Conservation (phyloP, 2,888 invertebrate genomes). For the Drosophila quasianomalipes region DNA sequence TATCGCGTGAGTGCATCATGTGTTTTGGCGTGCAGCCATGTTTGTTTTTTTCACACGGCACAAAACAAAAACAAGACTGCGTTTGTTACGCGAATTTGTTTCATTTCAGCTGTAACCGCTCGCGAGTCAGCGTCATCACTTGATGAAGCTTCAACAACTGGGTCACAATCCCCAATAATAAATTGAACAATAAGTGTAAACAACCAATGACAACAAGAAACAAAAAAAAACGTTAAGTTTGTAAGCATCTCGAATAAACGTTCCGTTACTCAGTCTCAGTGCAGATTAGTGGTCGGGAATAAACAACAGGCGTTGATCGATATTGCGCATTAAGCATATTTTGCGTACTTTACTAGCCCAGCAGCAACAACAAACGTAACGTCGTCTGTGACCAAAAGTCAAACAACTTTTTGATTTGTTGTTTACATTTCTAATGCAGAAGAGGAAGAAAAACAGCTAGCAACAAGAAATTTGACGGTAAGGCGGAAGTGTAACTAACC, state of each 20-base stretch:
- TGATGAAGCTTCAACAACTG: slow-evolving; percentile 34
- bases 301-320: slow-evolving; percentile 39
- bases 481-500: slow-evolving; percentile 59
- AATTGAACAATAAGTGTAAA: slow-evolving; percentile 41
- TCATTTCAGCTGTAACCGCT: slow-evolving; percentile 50
- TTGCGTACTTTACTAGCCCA: slow-evolving; percentile 31
- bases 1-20: slow-evolving; percentile 36
- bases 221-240: slow-evolving; percentile 13
- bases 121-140: slow-evolving; percentile 15
- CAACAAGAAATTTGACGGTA: slow-evolving; percentile 36
- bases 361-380: slow-evolving; percentile 15
- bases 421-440: slow-evolving; percentile 10
- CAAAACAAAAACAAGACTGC: slow-evolving; percentile 64
- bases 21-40: slow-evolving; percentile 47
- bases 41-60: slow-evolving; percentile 63
- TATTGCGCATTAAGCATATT: slow-evolving; percentile 61
- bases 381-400: slow-evolving; percentile 11
- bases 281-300: slow-evolving; percentile 70
- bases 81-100: slow-evolving; percentile 37
- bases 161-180: slow-evolving; percentile 5
- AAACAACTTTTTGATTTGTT: not conserved
- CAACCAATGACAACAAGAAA: not conserved
- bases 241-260: slow-evolving; percentile 52
- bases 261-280: slow-evolving; percentile 75
- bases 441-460: slow-evolving; percentile 11